Base-by-base conservation (phyloP, 1,140 invertebrate species). In the Drosophila orosa region DNA sequence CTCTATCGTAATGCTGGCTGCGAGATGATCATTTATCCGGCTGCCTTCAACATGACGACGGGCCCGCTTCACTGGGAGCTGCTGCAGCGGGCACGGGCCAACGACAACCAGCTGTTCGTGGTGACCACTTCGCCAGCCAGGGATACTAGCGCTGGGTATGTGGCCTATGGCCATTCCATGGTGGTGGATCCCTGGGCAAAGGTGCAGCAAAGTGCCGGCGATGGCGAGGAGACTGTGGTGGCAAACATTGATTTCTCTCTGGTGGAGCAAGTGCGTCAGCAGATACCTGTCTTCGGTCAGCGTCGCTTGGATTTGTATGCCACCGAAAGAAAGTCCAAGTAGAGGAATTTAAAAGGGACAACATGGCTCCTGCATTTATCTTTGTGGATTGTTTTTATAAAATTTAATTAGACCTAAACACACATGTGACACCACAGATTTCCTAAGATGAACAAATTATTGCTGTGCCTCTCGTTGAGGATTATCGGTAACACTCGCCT, bases 41-140 rank as follows among this genome's bases (percentile, higher is more conserved):
- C 95, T 45, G 98, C 98, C 13, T 99, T 99, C 91, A 99, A 98
- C 92, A 97, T 98, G 95, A 98, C 97, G 12, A 99, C 98, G 1
- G 98, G 98, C 0, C 97, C 97, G 1, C 92, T 96, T 12, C 98
- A 99, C 91, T 99, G 98, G 98, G 96, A 98, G 81, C 92, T 98
- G 3, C 92, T 99, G 5, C 94, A 95, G 68, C 93, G 96, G 44
- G 93, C 95, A 1, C 93, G 98, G 54, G 98, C 98, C 24, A 94
- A 96, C 39, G 90, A 99, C 92, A 97, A 98, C 92, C 98, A 98
- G 92, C 92, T 97, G 24, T 96, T 94, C 92, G 95, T 96, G 25
- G 95, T 95, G 24, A 94, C 94, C 10, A 94, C 95, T 44, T 96
- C 96, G 35, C 97, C 97, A 5, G 97, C 98, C 0, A 93, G 97